Base-by-base conservation (phyloP, 2,797 vertebrate species). In the Takifugu rubripes region DNA sequence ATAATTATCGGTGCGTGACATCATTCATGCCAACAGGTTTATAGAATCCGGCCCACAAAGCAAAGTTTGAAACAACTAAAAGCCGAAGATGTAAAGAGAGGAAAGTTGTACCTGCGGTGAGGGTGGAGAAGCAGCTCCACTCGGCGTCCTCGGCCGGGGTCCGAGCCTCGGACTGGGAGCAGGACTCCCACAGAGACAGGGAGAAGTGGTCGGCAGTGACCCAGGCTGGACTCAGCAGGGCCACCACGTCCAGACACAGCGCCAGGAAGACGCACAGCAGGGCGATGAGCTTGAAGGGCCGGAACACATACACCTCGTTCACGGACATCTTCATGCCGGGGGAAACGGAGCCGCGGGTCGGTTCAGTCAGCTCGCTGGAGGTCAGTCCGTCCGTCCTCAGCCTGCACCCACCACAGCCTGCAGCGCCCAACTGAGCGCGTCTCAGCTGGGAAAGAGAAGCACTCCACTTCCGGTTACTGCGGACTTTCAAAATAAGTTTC, bases 211-310 rank as follows among this genome's bases (percentile, higher is more conserved):
- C 89, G 16, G 92, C 92, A 7, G 92, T 94, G 75, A 94, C 92
- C 93, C 93, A 93, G 58, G 92, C 88, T 0, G 92, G 92, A 53
- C 92, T 93, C 42, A 92, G 79, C 48, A 93, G 83, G 29, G 93
- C 92, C 48, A 88, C 91, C 71, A 90, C 63, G 73, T 93, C 92
- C 84, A 94, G 43, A 43, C 85, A 86, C 43, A 93, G 81, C 17
- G 92, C 92, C 44, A 93, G 75, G 43, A 93, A 90, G 36, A 92
- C 88, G 71, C 92, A 93, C 11, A 93, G 79, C 75, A 93, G 81
- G 0, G 93, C 92, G 66, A 93, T 87, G 52, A 93, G 81, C 74
- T 92, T 91, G 72, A 93, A 91, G 63, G 92, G 92, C 24, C 90
- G 87, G 61, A 88, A 84, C 77, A 88, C 88, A 25, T 74, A 87